These are phyloP conservation scores for Elanus axillaris DNA, from an alignment of 2,113 vertebrate genomes.

Conservation along the genomic window DNA sequence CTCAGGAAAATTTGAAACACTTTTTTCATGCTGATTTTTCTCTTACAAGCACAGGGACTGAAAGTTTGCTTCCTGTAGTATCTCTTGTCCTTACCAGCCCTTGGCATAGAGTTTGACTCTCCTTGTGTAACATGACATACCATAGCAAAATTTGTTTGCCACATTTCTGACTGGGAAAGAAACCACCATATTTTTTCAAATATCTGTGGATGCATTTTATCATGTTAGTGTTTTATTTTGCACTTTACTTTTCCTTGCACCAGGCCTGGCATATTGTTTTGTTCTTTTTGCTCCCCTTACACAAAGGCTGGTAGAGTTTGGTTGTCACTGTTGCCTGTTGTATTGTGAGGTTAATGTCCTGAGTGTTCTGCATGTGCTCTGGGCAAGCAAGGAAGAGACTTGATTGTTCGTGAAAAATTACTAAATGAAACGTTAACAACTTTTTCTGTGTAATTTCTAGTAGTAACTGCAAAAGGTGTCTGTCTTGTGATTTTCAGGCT, in stretches of 20 bases:
- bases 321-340: not conserved
- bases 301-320: not conserved
- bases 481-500: not conserved
- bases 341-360: fast-evolving
- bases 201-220: not conserved
- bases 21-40: not conserved
- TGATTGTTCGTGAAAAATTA: not conserved
- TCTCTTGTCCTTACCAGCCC: not conserved
- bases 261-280: fast-evolving
- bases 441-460: not conserved
- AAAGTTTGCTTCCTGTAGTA: not conserved
- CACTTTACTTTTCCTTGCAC: not conserved
- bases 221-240: not conserved
- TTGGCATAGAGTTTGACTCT: not conserved
- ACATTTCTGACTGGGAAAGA: not conserved
- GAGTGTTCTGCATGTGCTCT: not conserved
- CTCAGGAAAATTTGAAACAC: not conserved
- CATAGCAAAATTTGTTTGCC: not conserved
- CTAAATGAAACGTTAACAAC: not conserved
- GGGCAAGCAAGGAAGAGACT: not conserved
- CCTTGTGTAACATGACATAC: not conserved
- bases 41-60: not conserved
- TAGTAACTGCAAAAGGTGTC: not conserved
- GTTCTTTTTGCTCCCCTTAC: not conserved
- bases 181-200: fast-evolving